Evolutionary conservation across 1,140 invertebrate species (phyloP).

Genomic region (Drosophila bocki): DNA sequence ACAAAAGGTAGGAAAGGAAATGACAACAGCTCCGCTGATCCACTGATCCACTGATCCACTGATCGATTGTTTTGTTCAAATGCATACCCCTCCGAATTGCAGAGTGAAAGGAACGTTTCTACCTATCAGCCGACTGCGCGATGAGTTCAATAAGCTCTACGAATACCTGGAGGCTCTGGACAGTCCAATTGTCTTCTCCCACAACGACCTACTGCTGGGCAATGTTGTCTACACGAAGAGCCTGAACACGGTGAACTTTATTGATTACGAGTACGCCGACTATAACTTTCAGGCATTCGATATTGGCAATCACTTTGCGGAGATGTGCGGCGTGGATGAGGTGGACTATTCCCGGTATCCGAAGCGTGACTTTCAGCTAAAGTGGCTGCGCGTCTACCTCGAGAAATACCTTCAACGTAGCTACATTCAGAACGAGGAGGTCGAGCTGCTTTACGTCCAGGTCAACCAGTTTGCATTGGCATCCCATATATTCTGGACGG

Average conservation of each 20-base stretch:
- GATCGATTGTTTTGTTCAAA: neutral
- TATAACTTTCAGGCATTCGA: conserved; percentile 98
- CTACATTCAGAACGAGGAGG: conserved; percentile 86
- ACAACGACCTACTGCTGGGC: conserved; percentile 98
- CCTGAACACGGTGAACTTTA: conserved; percentile 93
- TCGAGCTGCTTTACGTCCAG: conserved; percentile 91
- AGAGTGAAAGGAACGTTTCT: conserved; percentile 90
- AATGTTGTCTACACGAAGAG: conserved; percentile 95
- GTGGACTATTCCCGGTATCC: conserved; percentile 93
- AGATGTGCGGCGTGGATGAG: conserved; percentile 96
- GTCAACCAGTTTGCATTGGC: conserved; percentile 93
- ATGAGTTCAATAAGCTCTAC: conserved; percentile 90
- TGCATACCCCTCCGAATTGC: conserved; percentile 1
- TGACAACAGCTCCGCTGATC: neutral
- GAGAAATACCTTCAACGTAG: conserved; percentile 86
- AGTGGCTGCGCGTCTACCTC: conserved; percentile 93
- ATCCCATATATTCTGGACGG: conserved; percentile 95
- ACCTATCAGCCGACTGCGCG: conserved; percentile 88
- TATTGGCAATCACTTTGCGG: conserved; percentile 99
- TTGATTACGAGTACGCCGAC: conserved; percentile 98
- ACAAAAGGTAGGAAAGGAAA: conserved; percentile 86
- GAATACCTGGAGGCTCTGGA: conserved; percentile 88
- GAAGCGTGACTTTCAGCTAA: conserved; percentile 90
- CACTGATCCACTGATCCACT: neutral
- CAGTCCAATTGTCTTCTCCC: conserved; percentile 96